Evolutionary conservation across 2,113 vertebrate genomes (phyloP), one percentile per base, ranked within the genome.

Genomic region (Erinaceus europaeus): DNA sequence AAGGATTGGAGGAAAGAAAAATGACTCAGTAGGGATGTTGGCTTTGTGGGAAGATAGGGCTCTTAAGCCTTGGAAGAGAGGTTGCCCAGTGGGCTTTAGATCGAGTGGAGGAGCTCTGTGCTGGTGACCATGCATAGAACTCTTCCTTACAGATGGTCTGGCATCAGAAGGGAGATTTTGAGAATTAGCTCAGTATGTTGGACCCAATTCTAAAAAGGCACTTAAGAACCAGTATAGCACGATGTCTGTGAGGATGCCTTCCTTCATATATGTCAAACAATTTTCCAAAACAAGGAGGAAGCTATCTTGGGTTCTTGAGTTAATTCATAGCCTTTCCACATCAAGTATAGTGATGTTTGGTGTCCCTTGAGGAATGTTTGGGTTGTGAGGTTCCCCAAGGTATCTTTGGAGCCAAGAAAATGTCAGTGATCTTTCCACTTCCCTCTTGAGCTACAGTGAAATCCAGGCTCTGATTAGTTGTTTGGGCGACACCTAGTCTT

Each of bases 381-480:
- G 23, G 38, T 75, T 88, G 62, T 57, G 44, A 92, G 62, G 36
- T 75, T 23, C 72, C 62, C 82, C 46, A 36, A 83, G 23, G 50
- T 88, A 90, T 76, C 50, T 95, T 85, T 32, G 79, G 83, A 93
- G 94, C 94, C 93, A 95, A 94, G 93, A 93, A 95, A 93, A 93
- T 80, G 92, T 94, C 94, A 93, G 1, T 91, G 90, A 83, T 95
- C 79, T 75, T 92, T 92, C 79, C 92, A 50, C 67, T 91, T 94
- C 82, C 44, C 83, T 76, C 61, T 67, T 1, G 23, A 90, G 79
- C 69, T 92, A 89, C 90, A 90, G 76, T 94, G 92, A 88, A 93
- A 91, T 71, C 75, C 75, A 79, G 72, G 75, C 53, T 93, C 86
- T 94, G 86, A 90, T 85, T 93, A 89, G 93, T 88, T 93, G 94